Evolutionary conservation across 2,113 vertebrate genomes (phyloP).

Genomic region (Ancistrus triradiatus): DNA sequence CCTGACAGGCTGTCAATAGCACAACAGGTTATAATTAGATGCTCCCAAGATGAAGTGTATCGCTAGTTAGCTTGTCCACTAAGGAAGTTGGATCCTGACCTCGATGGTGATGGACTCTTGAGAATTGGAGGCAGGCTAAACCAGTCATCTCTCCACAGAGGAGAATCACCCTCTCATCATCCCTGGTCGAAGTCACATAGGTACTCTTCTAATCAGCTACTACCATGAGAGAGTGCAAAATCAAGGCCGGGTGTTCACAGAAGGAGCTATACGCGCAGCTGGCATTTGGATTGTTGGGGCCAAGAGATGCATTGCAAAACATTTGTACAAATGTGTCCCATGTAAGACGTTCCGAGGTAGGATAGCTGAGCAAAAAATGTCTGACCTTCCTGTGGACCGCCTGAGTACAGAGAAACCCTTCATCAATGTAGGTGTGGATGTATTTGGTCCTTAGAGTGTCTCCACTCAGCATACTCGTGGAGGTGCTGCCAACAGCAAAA

Average conservation of each 20-base stretch:
- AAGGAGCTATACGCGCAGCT: background rate
- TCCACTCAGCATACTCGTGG: background rate
- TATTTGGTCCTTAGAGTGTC: background rate
- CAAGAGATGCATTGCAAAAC: background rate
- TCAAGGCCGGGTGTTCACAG: too few relatives aligned
- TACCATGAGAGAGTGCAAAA: conserved; percentile 19
- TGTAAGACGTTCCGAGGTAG: background rate
- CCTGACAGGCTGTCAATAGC: too few relatives aligned
- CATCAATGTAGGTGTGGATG: background rate
- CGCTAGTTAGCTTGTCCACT: too few relatives aligned
- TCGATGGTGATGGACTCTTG: too few relatives aligned
- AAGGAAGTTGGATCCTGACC: too few relatives aligned
- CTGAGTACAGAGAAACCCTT: background rate
- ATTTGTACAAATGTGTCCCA: background rate
- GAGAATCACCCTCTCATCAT: too few relatives aligned
- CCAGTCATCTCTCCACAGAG: too few relatives aligned
- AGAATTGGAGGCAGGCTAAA: too few relatives aligned
- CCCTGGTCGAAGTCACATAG: too few relatives aligned
- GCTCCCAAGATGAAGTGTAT: too few relatives aligned
- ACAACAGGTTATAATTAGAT: too few relatives aligned
- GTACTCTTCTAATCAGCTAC: too few relatives aligned
- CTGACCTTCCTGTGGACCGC: background rate
- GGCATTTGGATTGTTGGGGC: background rate
- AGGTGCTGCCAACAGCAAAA: background rate
- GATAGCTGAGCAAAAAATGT: background rate